phyloP scores from a whole-genome alignment of 2,113 vertebrate species.

The Oncorhynchus nerka region DNA sequence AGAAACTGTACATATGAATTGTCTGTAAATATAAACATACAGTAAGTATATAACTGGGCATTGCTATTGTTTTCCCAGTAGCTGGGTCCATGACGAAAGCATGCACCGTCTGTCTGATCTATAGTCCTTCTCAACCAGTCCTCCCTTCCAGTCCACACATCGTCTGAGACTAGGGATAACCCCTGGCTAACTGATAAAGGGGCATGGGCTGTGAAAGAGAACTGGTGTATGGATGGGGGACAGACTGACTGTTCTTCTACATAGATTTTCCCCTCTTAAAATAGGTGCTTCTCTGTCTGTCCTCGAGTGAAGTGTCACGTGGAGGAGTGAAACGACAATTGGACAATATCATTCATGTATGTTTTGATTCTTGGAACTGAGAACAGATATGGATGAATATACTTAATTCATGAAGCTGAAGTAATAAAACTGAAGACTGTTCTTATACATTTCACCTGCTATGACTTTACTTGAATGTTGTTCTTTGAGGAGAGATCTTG shows the following conservation, averaged over 20 bases:
- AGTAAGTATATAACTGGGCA: neutral
- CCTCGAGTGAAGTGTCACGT: neutral
- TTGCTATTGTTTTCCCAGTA: constrained; percentile 16
- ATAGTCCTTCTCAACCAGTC: constrained; percentile 11
- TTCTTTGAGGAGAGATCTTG: neutral
- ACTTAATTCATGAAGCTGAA: neutral
- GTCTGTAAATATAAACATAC: constrained; percentile 60
- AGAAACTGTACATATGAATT: constrained; percentile 57
- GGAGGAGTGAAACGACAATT: neutral
- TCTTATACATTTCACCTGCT: neutral
- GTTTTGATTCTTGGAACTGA: neutral
- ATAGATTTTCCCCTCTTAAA: neutral
- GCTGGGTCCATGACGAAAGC: constrained; percentile 41
- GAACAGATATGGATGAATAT: neutral
- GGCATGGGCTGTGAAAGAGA: neutral
- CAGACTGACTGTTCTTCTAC: too few relatives aligned
- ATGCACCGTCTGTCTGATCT: constrained; percentile 49
- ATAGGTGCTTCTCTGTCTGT: neutral
- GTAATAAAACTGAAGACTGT: neutral
- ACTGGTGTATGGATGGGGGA: neutral
- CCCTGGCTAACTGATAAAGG: neutral
- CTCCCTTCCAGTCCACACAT: neutral
- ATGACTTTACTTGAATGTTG: neutral
- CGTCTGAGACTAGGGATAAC: neutral
- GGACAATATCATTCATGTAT: neutral